Base-by-base conservation (phyloP, 2,888 invertebrate species). In the Onchidella celtica region DNA sequence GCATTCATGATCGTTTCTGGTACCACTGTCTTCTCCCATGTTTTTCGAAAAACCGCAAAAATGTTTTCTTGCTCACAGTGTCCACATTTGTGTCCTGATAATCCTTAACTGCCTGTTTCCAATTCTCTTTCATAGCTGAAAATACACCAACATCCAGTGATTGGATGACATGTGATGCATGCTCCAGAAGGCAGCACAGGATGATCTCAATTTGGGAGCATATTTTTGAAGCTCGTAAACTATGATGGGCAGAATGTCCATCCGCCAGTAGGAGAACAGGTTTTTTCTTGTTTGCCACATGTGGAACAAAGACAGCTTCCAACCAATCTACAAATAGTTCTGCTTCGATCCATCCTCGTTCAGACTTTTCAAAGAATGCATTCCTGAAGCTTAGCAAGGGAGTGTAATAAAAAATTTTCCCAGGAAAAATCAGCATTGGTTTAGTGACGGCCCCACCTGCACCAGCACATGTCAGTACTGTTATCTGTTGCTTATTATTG, bases 211-310 rank as follows among this genome's bases (percentile, higher is more conserved):
- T 77, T 14, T 57, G 38, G 34, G 36, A 9, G 38, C 74, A 74
- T 40, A 65, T 32, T 2, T 63, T 32, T 17, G 9, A 17, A 38
- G 47, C 82, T 27, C 81, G 34, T 27, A 83, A 38, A 2, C 79
- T 74, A 0, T 82, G 76, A 69, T 85, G 86, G 17, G 74, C 85
- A 2, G 6, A 66, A 59, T 86, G 85, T 0, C 86, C 85, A 74
- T 86, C 85, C 21, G 82, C 78, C 55, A 85, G 70, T 24, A 29
- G 77, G n/a, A 36, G 32, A 32, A 63, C 47, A 14, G 76, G 63
- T 21, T 57, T 55, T 9, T 65, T n/a, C 11, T 17, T 24, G 21
- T 66, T 14, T 3, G n/a, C 21, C 11, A 66, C 66, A 17, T 27
- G n/a, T 1, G 65, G 76, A 27, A 76, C 40, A 32, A 76, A 76